Percentiles rank a stretch among this genome's conserved stretches.
These are phyloP conservation scores for Urocynchramus pylzowi DNA, from an alignment of 2,113 vertebrate genomes.

Conservation along the genomic window DNA sequence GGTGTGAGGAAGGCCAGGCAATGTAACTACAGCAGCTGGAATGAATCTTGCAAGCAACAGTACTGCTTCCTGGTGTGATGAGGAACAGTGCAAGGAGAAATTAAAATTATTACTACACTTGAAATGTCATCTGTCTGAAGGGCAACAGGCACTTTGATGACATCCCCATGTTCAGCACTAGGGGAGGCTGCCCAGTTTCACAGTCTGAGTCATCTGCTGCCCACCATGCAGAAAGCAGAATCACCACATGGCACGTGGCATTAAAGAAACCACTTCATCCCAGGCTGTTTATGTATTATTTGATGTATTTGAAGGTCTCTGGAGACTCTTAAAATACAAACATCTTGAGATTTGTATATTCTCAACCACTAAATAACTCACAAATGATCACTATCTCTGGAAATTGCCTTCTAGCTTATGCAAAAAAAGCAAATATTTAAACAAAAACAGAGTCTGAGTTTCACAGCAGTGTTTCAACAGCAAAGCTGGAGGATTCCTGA, in stretches of 20 bases:
- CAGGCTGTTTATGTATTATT: conserved; percentile 23
- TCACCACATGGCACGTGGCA: accelerated
- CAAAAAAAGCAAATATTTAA: conserved; percentile 47
- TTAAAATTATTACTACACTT: not conserved
- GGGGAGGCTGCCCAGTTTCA: not conserved
- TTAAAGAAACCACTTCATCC: conserved; percentile 30
- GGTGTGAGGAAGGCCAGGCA: not conserved
- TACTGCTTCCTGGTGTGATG: accelerated
- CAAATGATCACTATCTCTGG: conserved; percentile 41
- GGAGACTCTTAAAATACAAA: conserved; percentile 55
- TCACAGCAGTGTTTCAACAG: conserved; percentile 29
- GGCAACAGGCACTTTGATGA: not conserved
- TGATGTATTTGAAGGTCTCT: conserved; percentile 45
- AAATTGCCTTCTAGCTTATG: conserved; percentile 30
- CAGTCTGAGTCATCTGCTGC: not conserved
- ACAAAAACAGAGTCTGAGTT: conserved; percentile 26
- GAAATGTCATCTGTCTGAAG: not conserved
- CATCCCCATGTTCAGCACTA: accelerated
- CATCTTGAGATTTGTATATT: conserved; percentile 36
- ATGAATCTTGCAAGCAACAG: not conserved
- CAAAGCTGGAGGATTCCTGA: not conserved
- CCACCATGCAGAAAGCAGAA: not conserved
- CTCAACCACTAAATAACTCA: conserved; percentile 45
- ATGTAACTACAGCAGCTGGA: not conserved
- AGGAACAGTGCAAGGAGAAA: not conserved